A percentile compares a stretch with the other conserved stretches of the same genome.
These are phyloP conservation scores for Platyrinchus mystaceus DNA, from an alignment of 2,797 vertebrate species.

Conservation along the genomic window DNA sequence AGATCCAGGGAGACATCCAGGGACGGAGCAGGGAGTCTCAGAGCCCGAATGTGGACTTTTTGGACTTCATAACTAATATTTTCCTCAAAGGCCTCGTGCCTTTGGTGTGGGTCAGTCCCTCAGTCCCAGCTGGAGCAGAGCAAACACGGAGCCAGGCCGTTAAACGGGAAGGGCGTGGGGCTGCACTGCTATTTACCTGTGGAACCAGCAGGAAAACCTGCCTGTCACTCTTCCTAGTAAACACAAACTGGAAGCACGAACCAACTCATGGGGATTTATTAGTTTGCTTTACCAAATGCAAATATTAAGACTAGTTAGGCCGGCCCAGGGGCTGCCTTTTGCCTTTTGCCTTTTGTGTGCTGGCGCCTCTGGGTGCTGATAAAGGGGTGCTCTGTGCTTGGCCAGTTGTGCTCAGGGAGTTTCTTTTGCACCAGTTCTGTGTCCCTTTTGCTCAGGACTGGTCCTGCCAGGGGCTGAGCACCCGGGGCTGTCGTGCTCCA, in stretches of 20 bases:
- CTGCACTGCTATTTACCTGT: constrained; percentile 4
- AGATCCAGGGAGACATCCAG: not conserved
- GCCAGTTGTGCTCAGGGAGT: not conserved
- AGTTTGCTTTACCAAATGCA: constrained; percentile 73
- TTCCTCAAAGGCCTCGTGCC: constrained; percentile 11
- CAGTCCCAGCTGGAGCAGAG: not conserved
- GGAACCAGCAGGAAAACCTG: not conserved
- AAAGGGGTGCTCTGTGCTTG: not conserved
- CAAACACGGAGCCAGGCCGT: constrained; percentile 3
- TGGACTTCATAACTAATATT: not conserved
- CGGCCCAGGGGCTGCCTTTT: constrained; percentile 36
- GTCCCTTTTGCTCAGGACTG: not conserved
- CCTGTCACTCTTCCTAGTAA: constrained; percentile 37
- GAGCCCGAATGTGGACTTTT: rapidly evolving
- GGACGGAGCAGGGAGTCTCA: not conserved
- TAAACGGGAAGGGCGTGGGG: not conserved
- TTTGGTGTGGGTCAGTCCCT: not conserved
- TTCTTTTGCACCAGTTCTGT: not conserved
- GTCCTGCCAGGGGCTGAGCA: not conserved
- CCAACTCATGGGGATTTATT: constrained; percentile 64
- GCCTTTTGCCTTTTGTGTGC: constrained; percentile 61
- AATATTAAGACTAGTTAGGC: constrained; percentile 57
- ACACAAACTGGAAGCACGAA: constrained; percentile 36
- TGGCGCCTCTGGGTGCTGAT: constrained; percentile 20
- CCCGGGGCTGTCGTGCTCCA: rapidly evolving